These are phyloP conservation scores for Rostratula benghalensis DNA, from an alignment of 2,113 vertebrate species.

Conservation along the genomic window DNA sequence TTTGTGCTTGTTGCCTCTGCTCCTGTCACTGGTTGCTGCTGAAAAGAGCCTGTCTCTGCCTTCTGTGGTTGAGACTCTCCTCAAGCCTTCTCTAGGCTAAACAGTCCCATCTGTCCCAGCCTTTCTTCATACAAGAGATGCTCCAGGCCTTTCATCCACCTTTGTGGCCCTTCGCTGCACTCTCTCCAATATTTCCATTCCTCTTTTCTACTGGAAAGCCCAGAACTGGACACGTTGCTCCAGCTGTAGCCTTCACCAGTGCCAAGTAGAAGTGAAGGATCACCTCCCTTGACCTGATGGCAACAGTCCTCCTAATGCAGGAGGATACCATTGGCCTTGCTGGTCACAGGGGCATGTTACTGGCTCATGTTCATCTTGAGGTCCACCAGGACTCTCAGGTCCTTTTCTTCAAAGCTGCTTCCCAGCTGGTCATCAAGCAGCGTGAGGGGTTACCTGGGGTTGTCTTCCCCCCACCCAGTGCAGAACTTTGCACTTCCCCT, in stretches of 20 bases:
- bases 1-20: accelerated
- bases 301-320: not conserved
- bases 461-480: not conserved
- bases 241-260: not conserved
- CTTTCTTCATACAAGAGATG: not conserved
- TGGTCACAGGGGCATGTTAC: not conserved
- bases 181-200: not conserved
- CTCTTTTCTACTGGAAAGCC: not conserved
- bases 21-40: not conserved
- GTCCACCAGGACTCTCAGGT: not conserved
- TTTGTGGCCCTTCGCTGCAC: not conserved
- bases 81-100: not conserved
- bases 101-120: not conserved
- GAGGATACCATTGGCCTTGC: not conserved
- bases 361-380: not conserved
- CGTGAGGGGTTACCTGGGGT: accelerated
- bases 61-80: not conserved
- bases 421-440: not conserved
- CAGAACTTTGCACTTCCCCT: not conserved
- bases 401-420: not conserved
- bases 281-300: accelerated
- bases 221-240: not conserved
- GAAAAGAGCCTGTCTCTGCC: not conserved
- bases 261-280: not conserved
- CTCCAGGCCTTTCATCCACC: not conserved